Percentiles rank a stretch among this genome's conserved stretches.
These are phyloP conservation scores for Theonella swinhoei DNA, from an alignment of 37 sponge, comb jelly and placozoan genomes.

Conservation along the genomic window DNA sequence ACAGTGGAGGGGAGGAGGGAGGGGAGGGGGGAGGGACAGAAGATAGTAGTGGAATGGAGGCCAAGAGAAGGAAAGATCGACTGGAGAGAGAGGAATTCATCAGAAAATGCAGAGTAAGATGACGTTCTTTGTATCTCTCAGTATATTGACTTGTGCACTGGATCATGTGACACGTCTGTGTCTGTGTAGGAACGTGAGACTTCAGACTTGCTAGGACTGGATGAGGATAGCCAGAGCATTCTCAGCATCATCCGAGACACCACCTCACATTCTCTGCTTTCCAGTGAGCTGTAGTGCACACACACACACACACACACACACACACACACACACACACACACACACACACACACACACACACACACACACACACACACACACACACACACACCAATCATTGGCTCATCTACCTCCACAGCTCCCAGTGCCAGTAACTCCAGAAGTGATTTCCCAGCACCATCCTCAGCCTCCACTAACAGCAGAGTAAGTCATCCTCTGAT, in stretches of 20 bases:
- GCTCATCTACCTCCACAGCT: no score
- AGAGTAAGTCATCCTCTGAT: neutral
- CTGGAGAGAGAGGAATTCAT: constrained; percentile 87
- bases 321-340: neutral
- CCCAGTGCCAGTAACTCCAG: neutral
- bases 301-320: no score
- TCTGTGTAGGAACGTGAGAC: neutral
- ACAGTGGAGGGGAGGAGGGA: constrained; percentile 20
- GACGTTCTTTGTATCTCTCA: neutral
- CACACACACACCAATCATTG: no score
- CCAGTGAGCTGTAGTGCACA: constrained; percentile 42
- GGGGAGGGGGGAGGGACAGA: constrained; percentile 49
- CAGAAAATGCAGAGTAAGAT: constrained; percentile 53
- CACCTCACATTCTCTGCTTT: constrained; percentile 31
- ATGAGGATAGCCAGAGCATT: constrained; percentile 79
- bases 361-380: neutral
- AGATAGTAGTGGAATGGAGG: constrained; percentile 39
- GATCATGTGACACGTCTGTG: neutral
- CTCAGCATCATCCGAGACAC: constrained; percentile 63
- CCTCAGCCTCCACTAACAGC: neutral
- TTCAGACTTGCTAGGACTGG: constrained; percentile 8
- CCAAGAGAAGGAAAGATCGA: constrained; percentile 56
- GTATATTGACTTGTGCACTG: neutral
- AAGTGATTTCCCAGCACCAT: neutral
- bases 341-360: no score